Conservation (phyloP, 2,797 vertebrate species). For the Aeoliscus strigatus region DNA sequence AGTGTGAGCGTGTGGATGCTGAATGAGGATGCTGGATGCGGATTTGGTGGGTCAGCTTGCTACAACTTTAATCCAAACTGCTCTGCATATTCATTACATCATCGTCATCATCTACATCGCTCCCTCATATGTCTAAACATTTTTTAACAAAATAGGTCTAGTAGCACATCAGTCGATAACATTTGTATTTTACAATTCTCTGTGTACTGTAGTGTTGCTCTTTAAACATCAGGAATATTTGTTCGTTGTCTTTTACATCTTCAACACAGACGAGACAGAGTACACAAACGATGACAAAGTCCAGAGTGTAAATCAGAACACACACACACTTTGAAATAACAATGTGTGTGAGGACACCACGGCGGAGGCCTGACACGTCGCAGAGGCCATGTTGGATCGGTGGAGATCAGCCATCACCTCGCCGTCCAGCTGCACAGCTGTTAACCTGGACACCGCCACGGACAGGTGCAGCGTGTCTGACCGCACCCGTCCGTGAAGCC, state of each 20-base stretch:
- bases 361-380: background rate
- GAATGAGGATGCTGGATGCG: slow-evolving; percentile 24
- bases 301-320: slow-evolving; percentile 34
- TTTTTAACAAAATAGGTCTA: slow-evolving; percentile 75
- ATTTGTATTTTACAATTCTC: slow-evolving; percentile 69
- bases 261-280: slow-evolving; percentile 64
- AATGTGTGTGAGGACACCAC: slow-evolving; percentile 12
- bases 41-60: slow-evolving; percentile 71
- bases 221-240: slow-evolving; percentile 67
- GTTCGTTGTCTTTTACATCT: slow-evolving; percentile 42
- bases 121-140: slow-evolving; percentile 57
- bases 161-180: slow-evolving; percentile 60
- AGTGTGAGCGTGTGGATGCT: background rate
- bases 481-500: too few species aligned
- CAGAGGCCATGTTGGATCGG: background rate
- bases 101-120: slow-evolving; percentile 43
- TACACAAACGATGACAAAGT: slow-evolving; percentile 58
- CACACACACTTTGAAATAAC: slow-evolving; percentile 13
- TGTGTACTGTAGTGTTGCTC: slow-evolving; percentile 67
- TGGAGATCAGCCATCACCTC: background rate
- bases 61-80: slow-evolving; percentile 75
- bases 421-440: too few species aligned
- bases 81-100: slow-evolving; percentile 59
- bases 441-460: too few species aligned
- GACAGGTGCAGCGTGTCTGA: too few species aligned